Conservation (phyloP, 2,888 invertebrate species). For the Troglohyphantes excavatus region DNA sequence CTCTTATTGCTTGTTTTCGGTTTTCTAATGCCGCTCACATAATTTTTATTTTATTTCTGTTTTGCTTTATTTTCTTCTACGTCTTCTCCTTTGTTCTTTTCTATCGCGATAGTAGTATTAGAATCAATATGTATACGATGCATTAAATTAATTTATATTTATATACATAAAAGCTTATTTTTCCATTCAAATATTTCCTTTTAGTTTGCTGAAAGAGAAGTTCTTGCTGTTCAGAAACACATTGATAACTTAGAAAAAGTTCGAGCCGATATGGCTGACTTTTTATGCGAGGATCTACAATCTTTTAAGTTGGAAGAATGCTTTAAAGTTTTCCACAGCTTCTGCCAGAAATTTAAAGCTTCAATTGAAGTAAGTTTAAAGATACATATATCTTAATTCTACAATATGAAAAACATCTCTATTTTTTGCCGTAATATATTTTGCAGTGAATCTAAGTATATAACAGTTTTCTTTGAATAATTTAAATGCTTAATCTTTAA, state of each 20-base stretch:
- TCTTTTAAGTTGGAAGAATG: conserved; percentile 97
- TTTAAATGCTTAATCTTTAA: neutral
- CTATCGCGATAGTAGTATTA: too few species aligned
- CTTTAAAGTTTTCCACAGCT: conserved; percentile 92
- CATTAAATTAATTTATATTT: too few species aligned
- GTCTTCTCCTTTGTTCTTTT: too few species aligned
- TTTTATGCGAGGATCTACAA: conserved; percentile 95
- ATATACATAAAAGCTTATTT: too few species aligned
- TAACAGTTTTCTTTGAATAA: neutral
- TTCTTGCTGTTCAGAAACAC: conserved; percentile 81
- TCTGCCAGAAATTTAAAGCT: conserved; percentile 86
- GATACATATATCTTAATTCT: neutral
- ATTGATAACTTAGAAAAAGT: conserved; percentile 92
- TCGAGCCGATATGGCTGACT: conserved; percentile 91
- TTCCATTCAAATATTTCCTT: neutral
- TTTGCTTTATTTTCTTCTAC: too few species aligned
- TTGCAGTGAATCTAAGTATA: neutral
- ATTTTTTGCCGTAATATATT: neutral
- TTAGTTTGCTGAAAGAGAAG: conserved; percentile 66
- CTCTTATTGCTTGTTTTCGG: too few species aligned
- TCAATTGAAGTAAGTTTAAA: conserved; percentile 82
- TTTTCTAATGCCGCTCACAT: too few species aligned
- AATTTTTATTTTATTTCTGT: too few species aligned
- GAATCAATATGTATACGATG: too few species aligned
- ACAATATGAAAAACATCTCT: neutral